phyloP scores from a whole-genome alignment of 2,797 vertebrate species.

The Etheostoma perlongum region DNA sequence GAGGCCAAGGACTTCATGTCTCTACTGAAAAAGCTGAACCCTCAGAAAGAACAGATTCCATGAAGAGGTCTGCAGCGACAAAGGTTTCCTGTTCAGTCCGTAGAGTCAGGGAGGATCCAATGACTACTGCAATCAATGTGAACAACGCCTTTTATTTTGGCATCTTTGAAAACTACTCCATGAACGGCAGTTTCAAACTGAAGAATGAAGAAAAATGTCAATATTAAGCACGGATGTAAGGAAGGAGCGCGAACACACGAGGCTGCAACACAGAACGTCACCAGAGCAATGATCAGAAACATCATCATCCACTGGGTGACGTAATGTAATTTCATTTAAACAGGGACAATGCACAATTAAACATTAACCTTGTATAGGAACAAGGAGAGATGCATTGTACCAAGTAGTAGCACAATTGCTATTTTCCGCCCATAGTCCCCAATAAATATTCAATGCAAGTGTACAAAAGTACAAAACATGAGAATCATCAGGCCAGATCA shows the following conservation, averaged over 20 bases:
- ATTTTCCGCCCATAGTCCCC: no score
- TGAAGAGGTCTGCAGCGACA: background rate
- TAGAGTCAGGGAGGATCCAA: conserved; percentile 23
- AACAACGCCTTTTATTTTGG: conserved; percentile 76
- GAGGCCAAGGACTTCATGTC: background rate
- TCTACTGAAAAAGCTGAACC: background rate
- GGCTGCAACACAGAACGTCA: background rate
- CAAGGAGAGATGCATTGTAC: no score
- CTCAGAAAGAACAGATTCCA: background rate
- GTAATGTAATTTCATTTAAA: no score
- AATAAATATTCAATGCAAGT: no score
- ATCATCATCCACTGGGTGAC: background rate
- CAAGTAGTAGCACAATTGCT: no score
- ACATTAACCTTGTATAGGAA: no score
- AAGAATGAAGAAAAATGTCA: conserved; percentile 48
- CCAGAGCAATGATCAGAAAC: background rate
- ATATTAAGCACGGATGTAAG: conserved; percentile 41
- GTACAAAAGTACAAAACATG: no score
- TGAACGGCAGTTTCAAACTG: conserved; percentile 69
- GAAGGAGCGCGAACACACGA: conserved; percentile 27
- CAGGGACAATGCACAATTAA: no score
- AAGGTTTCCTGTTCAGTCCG: background rate
- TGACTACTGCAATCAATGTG: conserved; percentile 41
- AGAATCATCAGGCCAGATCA: background rate
- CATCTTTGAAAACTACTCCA: conserved; percentile 72